Evolutionary conservation across 92 coral and sea anemone species (phyloP), one percentile per base, ranked within the genome.

Genomic region (Palythoa caribaeorum): DNA sequence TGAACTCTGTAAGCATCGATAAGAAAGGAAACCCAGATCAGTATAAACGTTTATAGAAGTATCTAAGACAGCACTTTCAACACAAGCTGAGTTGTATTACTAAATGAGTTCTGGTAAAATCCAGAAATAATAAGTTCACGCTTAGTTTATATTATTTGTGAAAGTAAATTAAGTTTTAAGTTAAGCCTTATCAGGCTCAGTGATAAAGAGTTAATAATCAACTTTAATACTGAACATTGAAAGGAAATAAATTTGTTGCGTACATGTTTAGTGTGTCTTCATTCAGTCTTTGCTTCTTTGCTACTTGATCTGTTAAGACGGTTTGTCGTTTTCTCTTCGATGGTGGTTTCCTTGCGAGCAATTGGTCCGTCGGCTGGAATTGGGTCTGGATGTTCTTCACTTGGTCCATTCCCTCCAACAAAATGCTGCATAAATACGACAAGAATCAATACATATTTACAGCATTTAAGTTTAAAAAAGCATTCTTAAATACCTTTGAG

Each of bases 321-420:
- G 69, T 60, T 60, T 17, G 69, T 60, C 69, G 68, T 78, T 55
- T 40, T 86, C 89, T 86, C 65, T 73, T 86, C 53, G 79, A 57
- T 75, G 89, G 89, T 68, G 68, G 89, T 75, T 86, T 86, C 66
- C 85, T 75, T 86, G 89, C 72, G 17, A 77, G 85, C 71, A 28
- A n/a, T 76, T 60, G 89, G 21, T 70, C 89, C 2, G 80, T 87
- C 89, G 72, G 85, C 89, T 47, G 85, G 77, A 62, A 88, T 71
- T 15, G 79, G 81, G 83, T 79, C 40, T 65, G 69, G 57, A 17
- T 73, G 35, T 80, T 80, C 37, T 38, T 28, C 86, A 80, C 40
- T 80, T 71, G 71, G 86, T 70, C 80, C 78, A 73, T 78, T 68
- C 9, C 86, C 63, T 20, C 91, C 91, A n/a, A n/a, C n/a, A n/a